Evolutionary conservation across 64 coral and sea anemone species (phyloP), one percentile per base, ranked within the genome.

Genomic region (Trachythela sp.): DNA sequence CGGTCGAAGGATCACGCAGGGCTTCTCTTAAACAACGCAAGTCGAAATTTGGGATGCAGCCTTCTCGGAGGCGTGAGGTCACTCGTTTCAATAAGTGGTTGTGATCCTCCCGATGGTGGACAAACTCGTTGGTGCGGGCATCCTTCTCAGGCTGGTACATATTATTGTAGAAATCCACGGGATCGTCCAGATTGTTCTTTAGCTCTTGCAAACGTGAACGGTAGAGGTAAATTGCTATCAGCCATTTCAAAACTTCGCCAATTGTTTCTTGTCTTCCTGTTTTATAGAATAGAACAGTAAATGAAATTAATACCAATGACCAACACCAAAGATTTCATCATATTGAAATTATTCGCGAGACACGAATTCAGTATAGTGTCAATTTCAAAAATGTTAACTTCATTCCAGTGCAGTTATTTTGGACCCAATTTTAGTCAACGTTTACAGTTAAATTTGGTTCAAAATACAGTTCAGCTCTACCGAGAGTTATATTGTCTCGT

Each of bases 81-180:
- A 93, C 85, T 0, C 87, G 48, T 70, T 89, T 93, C 1, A 92
- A 30, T 6, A 92, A 17, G 67, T 92, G 91, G 13, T 92, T 92
- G 32, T 92, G 90, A 40, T 90, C 88, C 31, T 89, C 88, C 3
- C 77, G 70, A 1, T 90, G 26, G 49, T 89, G 88, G 0, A 83
- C 8, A 20, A 48, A 76, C 35, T 89, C 88, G 9, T 54, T 9
- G 9, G 51, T 10, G 22, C n/a, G n/a, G n/a, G n/a, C n/a, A n/a
- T n/a, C n/a, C n/a, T n/a, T 49, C 24, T 70, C 64, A 26, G 64
- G 64, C 24, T 70, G 64, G 30, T 70, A 70, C 20, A 70, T 6
- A 22, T 70, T 7, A 7, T 70, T 70, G 5, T 7, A 70, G 64
- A 70, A 70, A n/a, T 70, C 64, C 24, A 22, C 64, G 5, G 8